Percentiles rank a stretch among this genome's conserved stretches.
Conservation (phyloP, 2,797 vertebrate genomes). For the Poecilia gillii region DNA sequence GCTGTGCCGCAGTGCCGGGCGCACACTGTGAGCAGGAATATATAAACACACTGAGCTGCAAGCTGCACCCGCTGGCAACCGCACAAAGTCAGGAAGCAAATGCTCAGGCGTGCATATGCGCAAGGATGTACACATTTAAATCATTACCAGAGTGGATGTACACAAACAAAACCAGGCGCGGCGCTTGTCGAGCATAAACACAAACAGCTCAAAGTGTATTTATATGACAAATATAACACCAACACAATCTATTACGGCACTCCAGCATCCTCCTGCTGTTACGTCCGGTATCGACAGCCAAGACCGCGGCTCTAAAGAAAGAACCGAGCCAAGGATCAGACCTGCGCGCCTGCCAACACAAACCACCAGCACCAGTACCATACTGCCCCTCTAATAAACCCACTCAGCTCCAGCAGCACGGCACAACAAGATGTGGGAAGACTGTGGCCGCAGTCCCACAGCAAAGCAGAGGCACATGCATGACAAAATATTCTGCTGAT, state of each 20-base stretch:
- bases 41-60: slow-evolving; percentile 73
- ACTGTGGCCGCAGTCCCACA: slow-evolving; percentile 61
- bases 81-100: slow-evolving; percentile 33
- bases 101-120: slow-evolving; percentile 45
- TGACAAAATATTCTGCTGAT: slow-evolving; percentile 46
- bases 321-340: slow-evolving; percentile 63
- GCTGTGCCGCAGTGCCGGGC: slow-evolving; percentile 60
- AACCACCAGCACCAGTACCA: slow-evolving; percentile 48
- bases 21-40: slow-evolving; percentile 65
- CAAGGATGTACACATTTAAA: slow-evolving; percentile 33
- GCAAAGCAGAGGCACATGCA: slow-evolving; percentile 35
- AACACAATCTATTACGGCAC: slow-evolving; percentile 53
- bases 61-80: slow-evolving; percentile 64
- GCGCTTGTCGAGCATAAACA: slow-evolving; percentile 25
- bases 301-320: slow-evolving; percentile 59
- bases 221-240: slow-evolving; percentile 57
- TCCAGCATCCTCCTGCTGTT: slow-evolving; percentile 62
- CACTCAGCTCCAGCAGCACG: slow-evolving; percentile 63
- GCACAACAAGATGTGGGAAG: slow-evolving; percentile 67
- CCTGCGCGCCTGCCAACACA: slow-evolving; percentile 56
- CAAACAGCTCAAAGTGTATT: slow-evolving; percentile 39
- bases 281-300: slow-evolving; percentile 65
- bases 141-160: slow-evolving; percentile 38
- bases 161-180: slow-evolving; percentile 47
- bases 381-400: slow-evolving; percentile 58